Evolutionary conservation across 2,797 vertebrate genomes (phyloP).

Genomic region (Sebastes hubbsi): DNA sequence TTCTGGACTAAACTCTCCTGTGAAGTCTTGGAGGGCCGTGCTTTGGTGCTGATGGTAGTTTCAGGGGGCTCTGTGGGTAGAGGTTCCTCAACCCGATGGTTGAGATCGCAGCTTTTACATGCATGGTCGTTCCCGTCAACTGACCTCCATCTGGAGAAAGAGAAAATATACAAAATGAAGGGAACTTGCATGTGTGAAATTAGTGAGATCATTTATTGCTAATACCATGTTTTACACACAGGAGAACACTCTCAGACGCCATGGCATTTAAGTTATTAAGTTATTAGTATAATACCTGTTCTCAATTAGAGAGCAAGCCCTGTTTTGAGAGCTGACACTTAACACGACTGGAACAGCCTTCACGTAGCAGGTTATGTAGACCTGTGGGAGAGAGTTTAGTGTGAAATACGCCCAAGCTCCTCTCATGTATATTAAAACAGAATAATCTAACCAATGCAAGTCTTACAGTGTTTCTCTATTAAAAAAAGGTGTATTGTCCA

Average conservation of each 20-base stretch:
- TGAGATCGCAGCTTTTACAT: conserved; percentile 66
- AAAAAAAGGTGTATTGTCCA: neutral
- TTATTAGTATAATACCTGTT: conserved; percentile 54
- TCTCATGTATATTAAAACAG: neutral
- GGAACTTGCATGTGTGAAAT: neutral
- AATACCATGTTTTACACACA: neutral
- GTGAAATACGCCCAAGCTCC: neutral
- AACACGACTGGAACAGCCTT: conserved; percentile 59
- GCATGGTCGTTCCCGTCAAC: conserved; percentile 68
- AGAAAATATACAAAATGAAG: neutral
- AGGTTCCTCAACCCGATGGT: neutral
- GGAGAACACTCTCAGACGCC: neutral
- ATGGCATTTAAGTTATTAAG: neutral
- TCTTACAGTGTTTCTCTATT: neutral
- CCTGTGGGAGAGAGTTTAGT: conserved; percentile 37
- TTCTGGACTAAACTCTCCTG: neutral
- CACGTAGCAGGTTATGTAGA: conserved; percentile 74
- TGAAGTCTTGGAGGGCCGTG: neutral
- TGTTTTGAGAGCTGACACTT: conserved; percentile 36
- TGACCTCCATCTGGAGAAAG: conserved; percentile 73
- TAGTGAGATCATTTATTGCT: neutral
- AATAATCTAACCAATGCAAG: neutral
- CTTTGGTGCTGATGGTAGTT: neutral
- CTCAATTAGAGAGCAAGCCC: conserved; percentile 75
- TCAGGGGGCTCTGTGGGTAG: neutral